Base-by-base conservation (phyloP, 2,888 invertebrate species). In the Herminia tarsipennalis region DNA sequence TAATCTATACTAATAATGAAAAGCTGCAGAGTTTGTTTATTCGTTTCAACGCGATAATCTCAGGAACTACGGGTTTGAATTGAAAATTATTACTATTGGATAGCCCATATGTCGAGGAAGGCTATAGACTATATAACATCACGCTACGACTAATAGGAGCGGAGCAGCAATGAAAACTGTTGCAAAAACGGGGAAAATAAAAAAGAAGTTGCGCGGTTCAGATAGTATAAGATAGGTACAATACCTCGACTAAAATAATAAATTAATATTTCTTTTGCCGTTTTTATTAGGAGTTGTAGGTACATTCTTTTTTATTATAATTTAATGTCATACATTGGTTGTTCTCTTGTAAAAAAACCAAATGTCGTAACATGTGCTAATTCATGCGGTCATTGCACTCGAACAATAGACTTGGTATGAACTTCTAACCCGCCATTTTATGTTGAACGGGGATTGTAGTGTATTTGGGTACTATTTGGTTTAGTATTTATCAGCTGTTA, bases 311-410 rank as follows among this genome's bases (percentile, higher is more conserved):
- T 24, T 24, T 12, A 36, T 16, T 25, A 12, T 18, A 36, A 36
- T 16, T 16, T 2, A 35, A 35, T 18, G 17, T 25, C 10, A 18
- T 35, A 12, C 12, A 25, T 25, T 42, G 37, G 33, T 42, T 24
- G 29, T 21, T 21, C 22, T 43, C 37, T 5, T 37, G 47, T 41
- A 46, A 41, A 51, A 64, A 53, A 29, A 3, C 22, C 25, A 24
- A 34, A 56, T 37, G 45, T 32, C 22, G 44, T 60, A 54, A 45
- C 51, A 60, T 52, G 49, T 52, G 62, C 37, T 52, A 49, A 35
- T 46, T 49, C 30, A 20, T 43, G 37, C 43, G 53, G 56, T 51
- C 63, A 51, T 49, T 59, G 66, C 41, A 29, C 56, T 43, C 29
- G 27, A 30, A 56, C 53, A 51, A 51, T 51, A 53, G 34, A 18